Conservation (phyloP, 2,888 invertebrate species). For the Psococerastis gibbosa region DNA sequence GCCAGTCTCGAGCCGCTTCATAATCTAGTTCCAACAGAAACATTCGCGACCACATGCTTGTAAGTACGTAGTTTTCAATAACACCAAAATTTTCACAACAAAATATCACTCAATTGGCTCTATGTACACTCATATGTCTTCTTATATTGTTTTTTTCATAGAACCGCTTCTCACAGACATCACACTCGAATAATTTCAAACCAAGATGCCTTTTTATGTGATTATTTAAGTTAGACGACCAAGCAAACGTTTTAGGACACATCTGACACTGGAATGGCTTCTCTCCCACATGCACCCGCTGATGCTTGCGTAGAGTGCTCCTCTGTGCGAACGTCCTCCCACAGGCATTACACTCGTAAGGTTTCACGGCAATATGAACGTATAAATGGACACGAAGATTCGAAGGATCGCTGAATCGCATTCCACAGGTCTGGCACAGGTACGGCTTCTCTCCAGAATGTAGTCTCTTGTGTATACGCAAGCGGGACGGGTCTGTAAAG, state of each 20-base stretch:
- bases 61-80: no score
- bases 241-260: conserved; percentile 7
- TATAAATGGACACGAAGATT: conserved; percentile 10
- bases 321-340: background rate
- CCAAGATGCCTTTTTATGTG: conserved; percentile 12
- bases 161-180: conserved; percentile 11
- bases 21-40: no score
- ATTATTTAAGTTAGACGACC: conserved; percentile 5
- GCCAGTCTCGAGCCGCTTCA: no score
- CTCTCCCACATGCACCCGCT: conserved; percentile 7
- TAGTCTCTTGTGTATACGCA: background rate
- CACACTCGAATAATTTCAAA: conserved; percentile 11
- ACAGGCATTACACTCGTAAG: conserved; percentile 2
- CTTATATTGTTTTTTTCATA: conserved; percentile 3
- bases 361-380: conserved; percentile 10
- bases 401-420: background rate
- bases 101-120: no score
- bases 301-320: conserved; percentile 3
- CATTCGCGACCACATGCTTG: no score
- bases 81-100: no score
- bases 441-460: background rate
- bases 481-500: background rate
- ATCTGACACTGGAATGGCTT: conserved; percentile 9
- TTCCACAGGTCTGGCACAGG: conserved; percentile 6
- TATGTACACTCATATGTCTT: conserved; percentile 4